Evolutionary conservation across 64 coral and sea anemone genomes (phyloP).

Genomic region (Catalaphyllia jardinei): DNA sequence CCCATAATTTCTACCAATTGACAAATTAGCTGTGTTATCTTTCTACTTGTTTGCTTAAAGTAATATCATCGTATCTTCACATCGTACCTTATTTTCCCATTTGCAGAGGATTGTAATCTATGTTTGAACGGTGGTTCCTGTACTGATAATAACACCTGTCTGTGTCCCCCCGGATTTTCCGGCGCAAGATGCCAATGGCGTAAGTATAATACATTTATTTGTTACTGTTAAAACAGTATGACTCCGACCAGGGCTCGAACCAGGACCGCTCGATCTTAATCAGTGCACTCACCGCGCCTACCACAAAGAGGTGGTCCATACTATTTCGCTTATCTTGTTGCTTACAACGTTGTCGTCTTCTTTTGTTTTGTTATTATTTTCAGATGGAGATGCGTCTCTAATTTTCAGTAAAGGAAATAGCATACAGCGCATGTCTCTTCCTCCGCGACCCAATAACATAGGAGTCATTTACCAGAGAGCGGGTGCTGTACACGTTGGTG

Average conservation of each 20-base stretch:
- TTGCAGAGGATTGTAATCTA: conserved; percentile 62
- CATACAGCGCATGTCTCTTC: conserved; percentile 84
- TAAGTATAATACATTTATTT: conserved; percentile 46
- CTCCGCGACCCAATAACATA: conserved; percentile 68
- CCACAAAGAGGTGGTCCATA: neutral
- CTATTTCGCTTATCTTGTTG: neutral
- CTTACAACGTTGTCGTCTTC: neutral
- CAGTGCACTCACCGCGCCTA: neutral
- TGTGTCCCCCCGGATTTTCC: conserved; percentile 74
- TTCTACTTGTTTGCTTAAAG: neutral
- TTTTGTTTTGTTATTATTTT: neutral
- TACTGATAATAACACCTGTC: conserved; percentile 53
- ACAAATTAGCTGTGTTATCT: neutral
- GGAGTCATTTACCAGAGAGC: conserved; percentile 66
- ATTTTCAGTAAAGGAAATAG: conserved; percentile 89
- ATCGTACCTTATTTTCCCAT: neutral
- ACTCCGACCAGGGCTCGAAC: no score
- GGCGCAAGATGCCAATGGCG: conserved; percentile 87
- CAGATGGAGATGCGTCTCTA: conserved; percentile 91
- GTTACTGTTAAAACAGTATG: no score
- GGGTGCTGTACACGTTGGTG: conserved; percentile 68
- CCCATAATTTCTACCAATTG: no score
- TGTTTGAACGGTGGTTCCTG: conserved; percentile 83
- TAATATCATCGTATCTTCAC: neutral
- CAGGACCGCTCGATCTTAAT: neutral